Percentiles rank a stretch among this genome's conserved stretches.
These are phyloP conservation scores for Ptilodon capucinus DNA, from an alignment of 2,888 invertebrate species.

Conservation along the genomic window DNA sequence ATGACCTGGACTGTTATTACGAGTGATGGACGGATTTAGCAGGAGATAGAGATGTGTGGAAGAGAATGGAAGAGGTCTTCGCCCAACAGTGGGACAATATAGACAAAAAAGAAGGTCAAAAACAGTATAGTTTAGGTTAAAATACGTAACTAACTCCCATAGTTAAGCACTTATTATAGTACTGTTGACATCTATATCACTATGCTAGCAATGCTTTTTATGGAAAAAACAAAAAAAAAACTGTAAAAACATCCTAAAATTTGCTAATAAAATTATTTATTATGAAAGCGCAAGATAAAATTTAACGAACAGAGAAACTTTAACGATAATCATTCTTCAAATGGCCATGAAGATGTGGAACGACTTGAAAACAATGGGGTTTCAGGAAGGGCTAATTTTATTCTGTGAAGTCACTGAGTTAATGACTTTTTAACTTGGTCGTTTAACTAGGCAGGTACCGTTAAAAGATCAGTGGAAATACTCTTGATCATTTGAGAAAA, in stretches of 20 bases:
- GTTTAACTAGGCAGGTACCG: conserved; percentile 18
- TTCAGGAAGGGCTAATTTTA: conserved; percentile 19
- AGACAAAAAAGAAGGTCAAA: too few species aligned
- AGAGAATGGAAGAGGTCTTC: too few species aligned
- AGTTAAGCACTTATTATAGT: too few species aligned
- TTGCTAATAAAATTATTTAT: neutral
- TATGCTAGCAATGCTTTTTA: too few species aligned
- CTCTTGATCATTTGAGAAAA: neutral
- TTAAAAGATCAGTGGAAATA: conserved; percentile 10
- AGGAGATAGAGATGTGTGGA: too few species aligned
- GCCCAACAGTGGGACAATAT: too few species aligned
- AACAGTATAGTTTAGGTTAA: too few species aligned
- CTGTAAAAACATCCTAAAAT: neutral
- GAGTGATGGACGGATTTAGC: too few species aligned
- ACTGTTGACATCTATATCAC: too few species aligned
- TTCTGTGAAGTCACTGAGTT: conserved; percentile 28
- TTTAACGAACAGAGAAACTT: conserved; percentile 51
- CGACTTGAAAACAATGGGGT: conserved; percentile 25
- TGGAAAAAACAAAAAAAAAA: too few species aligned
- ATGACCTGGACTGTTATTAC: too few species aligned
- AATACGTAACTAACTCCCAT: too few species aligned
- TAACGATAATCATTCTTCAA: conserved; percentile 61
- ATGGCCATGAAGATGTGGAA: conserved; percentile 18
- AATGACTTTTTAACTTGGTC: conserved; percentile 32
- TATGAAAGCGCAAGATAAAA: conserved; percentile 31